Percentiles rank a stretch among this genome's conserved stretches.
phyloP scores from a whole-genome alignment of 2,797 vertebrate species.

The Rhabdophis nuchalis region DNA sequence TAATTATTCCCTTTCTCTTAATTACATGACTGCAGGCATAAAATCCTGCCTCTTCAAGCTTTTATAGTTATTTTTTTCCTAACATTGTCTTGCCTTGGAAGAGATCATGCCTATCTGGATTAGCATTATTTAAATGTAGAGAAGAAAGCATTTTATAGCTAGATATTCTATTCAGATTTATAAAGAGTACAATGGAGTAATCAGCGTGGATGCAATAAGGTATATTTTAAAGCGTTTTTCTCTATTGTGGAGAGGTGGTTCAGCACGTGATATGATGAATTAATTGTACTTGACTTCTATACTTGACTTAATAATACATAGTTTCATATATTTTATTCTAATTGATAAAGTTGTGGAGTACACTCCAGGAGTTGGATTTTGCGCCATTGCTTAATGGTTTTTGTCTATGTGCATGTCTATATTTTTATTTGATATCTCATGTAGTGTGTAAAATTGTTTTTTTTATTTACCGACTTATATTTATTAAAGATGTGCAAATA shows the following conservation, averaged over 20 bases:
- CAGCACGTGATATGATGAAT: not conserved
- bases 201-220: not conserved
- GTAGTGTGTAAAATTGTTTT: not conserved
- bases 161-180: not conserved
- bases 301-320: not conserved
- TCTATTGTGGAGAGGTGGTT: not conserved
- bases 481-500: not conserved
- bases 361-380: not conserved
- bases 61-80: not conserved
- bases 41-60: constrained; percentile 18
- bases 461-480: not conserved
- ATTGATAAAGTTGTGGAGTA: not conserved
- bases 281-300: not conserved
- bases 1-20: constrained; percentile 19
- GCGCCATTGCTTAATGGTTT: not conserved
- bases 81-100: not conserved
- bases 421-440: not conserved
- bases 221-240: not conserved
- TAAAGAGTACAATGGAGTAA: not conserved
- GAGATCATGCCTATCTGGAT: not conserved
- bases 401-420: not conserved
- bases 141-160: not conserved
- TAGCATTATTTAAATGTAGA: not conserved
- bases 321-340: not conserved
- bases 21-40: constrained; percentile 28